phyloP scores from a whole-genome alignment of 2,888 invertebrate genomes.

The Parelbella ahira region DNA sequence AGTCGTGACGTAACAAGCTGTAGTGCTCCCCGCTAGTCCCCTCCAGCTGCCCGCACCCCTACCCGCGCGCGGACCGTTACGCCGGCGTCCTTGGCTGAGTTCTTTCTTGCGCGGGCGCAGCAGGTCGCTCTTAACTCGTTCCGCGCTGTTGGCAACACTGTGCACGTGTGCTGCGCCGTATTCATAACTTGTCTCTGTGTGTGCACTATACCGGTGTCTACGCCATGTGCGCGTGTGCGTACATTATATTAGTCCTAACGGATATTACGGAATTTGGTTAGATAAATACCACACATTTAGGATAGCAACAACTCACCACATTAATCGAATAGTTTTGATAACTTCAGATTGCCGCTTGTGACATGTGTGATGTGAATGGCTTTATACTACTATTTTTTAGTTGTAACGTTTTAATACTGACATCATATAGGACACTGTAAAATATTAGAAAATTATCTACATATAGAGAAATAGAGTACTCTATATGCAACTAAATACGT shows the following conservation, averaged over 20 bases:
- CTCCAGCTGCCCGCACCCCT: too few species aligned
- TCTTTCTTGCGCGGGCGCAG: slow-evolving; percentile 68
- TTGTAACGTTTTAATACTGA: too few species aligned
- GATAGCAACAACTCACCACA: slow-evolving; percentile 32
- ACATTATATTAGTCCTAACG: slow-evolving; percentile 72
- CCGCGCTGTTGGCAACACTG: slow-evolving; percentile 57
- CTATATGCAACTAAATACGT: too few species aligned
- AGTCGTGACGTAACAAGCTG: slow-evolving; percentile 25
- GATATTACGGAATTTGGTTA: slow-evolving; percentile 74
- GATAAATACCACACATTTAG: slow-evolving; percentile 61
- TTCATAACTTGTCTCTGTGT: slow-evolving; percentile 32
- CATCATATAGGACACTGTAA: too few species aligned
- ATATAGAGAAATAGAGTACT: too few species aligned
- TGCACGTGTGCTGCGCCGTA: slow-evolving; percentile 57
- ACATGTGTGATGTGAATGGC: not conserved
- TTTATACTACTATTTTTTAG: too few species aligned
- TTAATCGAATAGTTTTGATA: slow-evolving; percentile 19
- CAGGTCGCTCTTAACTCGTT: slow-evolving; percentile 74
- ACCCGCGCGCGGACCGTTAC: slow-evolving; percentile 63
- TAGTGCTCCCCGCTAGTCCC: slow-evolving; percentile 24
- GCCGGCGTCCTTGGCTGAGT: slow-evolving; percentile 79
- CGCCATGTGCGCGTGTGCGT: slow-evolving; percentile 41
- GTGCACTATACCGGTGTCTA: slow-evolving; percentile 30
- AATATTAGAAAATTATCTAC: too few species aligned
- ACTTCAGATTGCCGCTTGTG: not conserved